Percentiles rank a stretch among this genome's conserved stretches.
Conservation (phyloP, 2,113 vertebrate genomes). For the Arothron firmamentum region DNA sequence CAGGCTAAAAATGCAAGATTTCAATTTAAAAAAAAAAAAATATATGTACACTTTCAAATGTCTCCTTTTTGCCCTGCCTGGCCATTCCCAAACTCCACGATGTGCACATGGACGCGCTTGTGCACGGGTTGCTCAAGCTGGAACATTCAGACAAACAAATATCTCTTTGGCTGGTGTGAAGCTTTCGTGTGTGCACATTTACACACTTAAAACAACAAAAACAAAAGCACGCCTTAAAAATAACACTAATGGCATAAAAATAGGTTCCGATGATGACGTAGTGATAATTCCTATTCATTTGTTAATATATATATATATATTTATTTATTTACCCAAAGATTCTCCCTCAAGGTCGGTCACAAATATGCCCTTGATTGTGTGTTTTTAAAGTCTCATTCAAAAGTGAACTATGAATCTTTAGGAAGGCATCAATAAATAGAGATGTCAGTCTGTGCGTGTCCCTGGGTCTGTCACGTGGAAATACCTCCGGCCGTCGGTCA, state of each 20-base stretch:
- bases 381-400: constrained; percentile 60
- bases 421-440: constrained; percentile 99
- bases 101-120: constrained; percentile 26
- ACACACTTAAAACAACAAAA: constrained; percentile 26
- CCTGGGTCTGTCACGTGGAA: constrained; percentile 18
- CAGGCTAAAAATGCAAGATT: constrained; percentile 64
- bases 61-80: constrained; percentile 16
- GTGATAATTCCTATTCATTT: constrained; percentile 59
- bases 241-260: constrained; percentile 63
- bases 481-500: constrained; percentile 71
- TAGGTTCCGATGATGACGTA: constrained; percentile 45
- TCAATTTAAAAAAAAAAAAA: constrained; percentile 48
- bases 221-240: constrained; percentile 38
- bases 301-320: constrained; percentile 59
- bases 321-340: constrained; percentile 49
- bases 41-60: constrained; percentile 73
- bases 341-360: constrained; percentile 50
- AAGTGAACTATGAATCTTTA: constrained; percentile 68
- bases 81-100: constrained; percentile 47
- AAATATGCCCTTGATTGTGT: constrained; percentile 53
- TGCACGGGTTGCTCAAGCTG: constrained; percentile 51
- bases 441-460: constrained; percentile 72
- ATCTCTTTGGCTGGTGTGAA: constrained; percentile 79
- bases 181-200: constrained; percentile 54
- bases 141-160: constrained; percentile 66